Evolutionary conservation across 2,888 invertebrate species (phyloP), one percentile per base, ranked within the genome.

Genomic region (Agrotis clavis): DNA sequence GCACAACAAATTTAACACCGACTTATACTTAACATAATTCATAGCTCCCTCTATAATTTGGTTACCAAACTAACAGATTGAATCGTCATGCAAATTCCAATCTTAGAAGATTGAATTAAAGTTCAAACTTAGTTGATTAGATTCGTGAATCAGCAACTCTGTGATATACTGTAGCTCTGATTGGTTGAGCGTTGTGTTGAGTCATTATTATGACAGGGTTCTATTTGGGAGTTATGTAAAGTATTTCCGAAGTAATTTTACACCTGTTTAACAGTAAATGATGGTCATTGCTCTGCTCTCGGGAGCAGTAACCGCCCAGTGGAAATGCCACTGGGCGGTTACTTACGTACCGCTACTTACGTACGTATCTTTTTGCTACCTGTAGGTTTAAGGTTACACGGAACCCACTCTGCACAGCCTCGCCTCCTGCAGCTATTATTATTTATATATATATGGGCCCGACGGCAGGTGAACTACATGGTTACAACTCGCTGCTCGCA

Each of bases 81-180:
- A 62, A 71, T 50, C 50, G 21, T 66, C 68, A 82, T 78, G 82
- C 71, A 71, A 81, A 81, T 81, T 81, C 71, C 54, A 67, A 71
- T 82, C 81, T 74, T 78, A 67, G 41, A 0, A 3, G 14, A 71
- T 74, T 69, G 68, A 67, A 59, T 81, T 61, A 65, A 14, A 69
- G 79, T 78, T 69, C 47, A 74, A 64, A 82, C 41, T 78, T 68
- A 63, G 68, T 35, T 70, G 67, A 80, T 82, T 80, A 21, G 71
- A 74, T 77, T 67, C 48, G 50, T 70, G 76, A 77, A 59, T 83
- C 80, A 74, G 80, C 65, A 62, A 57, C 18, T 74, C 62, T 65
- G 65, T 59, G 79, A 62, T 67, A 63, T 25, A 77, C 48, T 41
- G 77, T 5, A 0, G 2, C 1, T 57, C 9, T 79, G 71, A 71